Evolutionary conservation across 2,888 invertebrate genomes (phyloP), one percentile per base, ranked within the genome.

Genomic region (Drosophila mettleri): DNA sequence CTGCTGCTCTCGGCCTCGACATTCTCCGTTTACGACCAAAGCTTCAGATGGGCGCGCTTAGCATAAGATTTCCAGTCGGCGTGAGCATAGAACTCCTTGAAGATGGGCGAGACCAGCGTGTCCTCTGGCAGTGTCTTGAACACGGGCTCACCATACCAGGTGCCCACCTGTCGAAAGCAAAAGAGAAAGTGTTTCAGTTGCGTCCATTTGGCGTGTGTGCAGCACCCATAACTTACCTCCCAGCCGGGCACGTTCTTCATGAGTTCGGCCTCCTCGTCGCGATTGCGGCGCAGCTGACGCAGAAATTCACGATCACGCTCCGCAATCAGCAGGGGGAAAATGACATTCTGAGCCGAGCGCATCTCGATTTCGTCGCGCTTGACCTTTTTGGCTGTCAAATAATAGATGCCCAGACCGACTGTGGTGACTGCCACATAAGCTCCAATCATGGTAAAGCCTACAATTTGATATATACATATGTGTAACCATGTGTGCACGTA

Each of bases 231-330:
- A 20, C 8, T 80, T 86, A 94, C 94, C 93, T 96, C 95, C 98
- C 98, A 98, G 77, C 96, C 96, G 63, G 96, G 96, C 14, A 97
- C 97, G 91, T 98, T 95, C 75, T 95, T 95, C 98, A 99, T 99
- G 33, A 98, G 93, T 60, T 96, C 95, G 1, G 94, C 93, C 92
- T 98, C 98, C 74, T 96, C 96, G 16, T 97, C 97, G 16, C 97
- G 94, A 91, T 97, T 97, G 63, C 93, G 94, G 55, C 96, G 94
- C 36, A 97, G 86, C 85, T 97, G 96, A 87, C 96, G 97, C 90
- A 98, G 90, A 86, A 94, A 98, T 93, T 94, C 95, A 83, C 98
- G 93, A 91, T 98, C 97, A 67, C 95, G 94, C 91, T 98, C 98
- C 0, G 98, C 98, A 33, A 95, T 74, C 63, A 98, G 87, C 89